A percentile compares a stretch with the other conserved stretches of the same genome.
These are phyloP conservation scores for Torymus aiolomorphi DNA, from an alignment of 2,888 invertebrate genomes.

Conservation along the genomic window DNA sequence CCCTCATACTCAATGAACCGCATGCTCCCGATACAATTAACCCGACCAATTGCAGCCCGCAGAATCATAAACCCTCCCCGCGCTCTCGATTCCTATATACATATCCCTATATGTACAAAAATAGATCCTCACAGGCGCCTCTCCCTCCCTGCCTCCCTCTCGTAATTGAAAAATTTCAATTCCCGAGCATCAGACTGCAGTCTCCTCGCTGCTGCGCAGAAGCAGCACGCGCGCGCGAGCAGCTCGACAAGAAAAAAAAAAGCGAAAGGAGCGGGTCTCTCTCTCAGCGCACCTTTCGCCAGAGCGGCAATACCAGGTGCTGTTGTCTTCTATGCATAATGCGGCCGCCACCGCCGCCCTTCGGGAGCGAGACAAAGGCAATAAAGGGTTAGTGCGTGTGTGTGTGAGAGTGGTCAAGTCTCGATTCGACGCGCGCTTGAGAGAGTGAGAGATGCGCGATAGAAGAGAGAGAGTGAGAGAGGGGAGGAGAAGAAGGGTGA, in stretches of 20 bases:
- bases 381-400: slow-evolving; percentile 28
- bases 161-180: slow-evolving; percentile 58
- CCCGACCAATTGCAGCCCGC: too few species aligned
- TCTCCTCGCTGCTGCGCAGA: neutral
- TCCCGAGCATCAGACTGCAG: slow-evolving; percentile 51
- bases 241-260: too few species aligned
- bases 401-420: slow-evolving; percentile 23
- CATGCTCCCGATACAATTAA: too few species aligned
- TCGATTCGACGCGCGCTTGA: slow-evolving; percentile 51
- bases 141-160: neutral
- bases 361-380: slow-evolving; percentile 44
- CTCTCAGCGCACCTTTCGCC: slow-evolving; percentile 47
- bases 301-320: slow-evolving; percentile 28
- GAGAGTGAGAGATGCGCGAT: slow-evolving; percentile 45
- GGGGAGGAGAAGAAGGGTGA: slow-evolving; percentile 24
- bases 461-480: slow-evolving; percentile 56
- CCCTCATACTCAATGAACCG: too few species aligned
- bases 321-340: slow-evolving; percentile 57
- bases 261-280: too few species aligned
- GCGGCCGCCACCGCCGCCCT: slow-evolving; percentile 23
- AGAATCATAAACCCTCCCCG: too few species aligned
- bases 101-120: too few species aligned
- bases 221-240: neutral
- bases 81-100: too few species aligned
- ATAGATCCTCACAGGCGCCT: neutral